Base-by-base conservation (phyloP, 2,797 vertebrate species). In the Buceros bicornis region DNA sequence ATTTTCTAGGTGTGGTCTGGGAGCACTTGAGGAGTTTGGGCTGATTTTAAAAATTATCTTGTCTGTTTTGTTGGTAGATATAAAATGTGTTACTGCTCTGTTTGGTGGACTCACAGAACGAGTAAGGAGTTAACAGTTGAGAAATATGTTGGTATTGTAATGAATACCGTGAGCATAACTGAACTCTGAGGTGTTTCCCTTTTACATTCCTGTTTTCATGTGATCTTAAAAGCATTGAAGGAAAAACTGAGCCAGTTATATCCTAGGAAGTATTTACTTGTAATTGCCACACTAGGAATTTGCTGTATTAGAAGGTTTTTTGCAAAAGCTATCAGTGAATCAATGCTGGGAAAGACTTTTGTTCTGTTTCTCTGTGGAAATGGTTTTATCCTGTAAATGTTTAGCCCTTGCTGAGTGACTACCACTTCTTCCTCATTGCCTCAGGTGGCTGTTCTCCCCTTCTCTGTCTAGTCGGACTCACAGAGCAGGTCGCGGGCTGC, bases 381-480 rank as follows among this genome's bases (percentile, higher is more conserved):
- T 29, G 5, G 0, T 13, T 1, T 15, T 26, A 58, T 5, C 47
- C 22, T 58, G 40, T 28, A 50, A 33, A 5, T 22, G 6, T 33
- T 42, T 31, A 58, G 42, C 24, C 37, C 71, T n/a, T 21, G 26
- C 29, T 51, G 18, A 47, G 26, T 5, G 42, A 5, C 13, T 61
- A 0, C 6, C 2, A 4, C 6, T 24, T 53, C 6, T 84, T 31
- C 5, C 37, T 60, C 45, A 13, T 21, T 62, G 13, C 10, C 5
- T 57, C 10, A 5, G 15, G 10, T 25, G 29, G 4, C 51, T 3
- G 21, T 64, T 71, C 8, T 48, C 20, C n/a, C 13, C 9, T n/a
- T 45, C 8, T 0, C 47, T 37, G 8, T 7, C 3, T 31, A 11
- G 4, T 16, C 47, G 40, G 45, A 50, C 28, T 31, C 20, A 2